Evolutionary conservation across 30 jellyfish, hydroid and myxozoan species (phyloP).

Genomic region (Aurelia sp.): DNA sequence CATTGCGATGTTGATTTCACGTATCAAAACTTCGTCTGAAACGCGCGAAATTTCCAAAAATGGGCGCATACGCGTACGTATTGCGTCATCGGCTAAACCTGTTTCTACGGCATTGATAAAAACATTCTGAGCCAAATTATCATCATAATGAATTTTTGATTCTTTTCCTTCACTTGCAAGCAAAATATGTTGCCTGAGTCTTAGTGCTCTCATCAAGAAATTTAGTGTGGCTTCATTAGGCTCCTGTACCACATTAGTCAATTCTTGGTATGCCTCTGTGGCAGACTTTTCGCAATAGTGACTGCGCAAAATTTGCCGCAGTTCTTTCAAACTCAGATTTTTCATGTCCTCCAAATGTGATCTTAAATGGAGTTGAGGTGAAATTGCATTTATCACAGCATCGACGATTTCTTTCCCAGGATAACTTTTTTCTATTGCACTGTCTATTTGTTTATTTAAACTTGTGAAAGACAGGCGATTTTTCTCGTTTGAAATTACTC

Average conservation of each 20-base stretch:
- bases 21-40: slow-evolving; percentile 39
- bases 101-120: slow-evolving; percentile 50
- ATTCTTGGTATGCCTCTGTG: slow-evolving; percentile 60
- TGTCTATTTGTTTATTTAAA: no score
- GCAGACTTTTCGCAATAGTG: slow-evolving; percentile 52
- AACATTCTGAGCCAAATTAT: slow-evolving; percentile 29
- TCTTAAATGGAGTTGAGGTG: no score
- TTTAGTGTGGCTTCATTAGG: slow-evolving; percentile 35
- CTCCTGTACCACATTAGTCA: slow-evolving; percentile 38
- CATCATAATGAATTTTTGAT: slow-evolving; percentile 39
- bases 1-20: slow-evolving; percentile 48
- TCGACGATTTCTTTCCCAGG: no score
- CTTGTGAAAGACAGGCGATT: no score
- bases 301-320: no score
- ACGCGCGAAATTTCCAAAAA: slow-evolving; percentile 28
- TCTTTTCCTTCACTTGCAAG: no score
- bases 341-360: no score
- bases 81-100: slow-evolving; percentile 43
- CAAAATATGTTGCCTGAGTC: slow-evolving; percentile 30
- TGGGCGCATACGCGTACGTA: slow-evolving; percentile 55
- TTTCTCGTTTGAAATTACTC: no score
- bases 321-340: no score
- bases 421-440: no score
- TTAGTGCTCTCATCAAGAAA: slow-evolving; percentile 43
- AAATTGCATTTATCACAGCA: no score